Evolutionary conservation across 2,797 vertebrate genomes (phyloP), one percentile per base, ranked within the genome.

Genomic region (Macrochelys suwanniensis): DNA sequence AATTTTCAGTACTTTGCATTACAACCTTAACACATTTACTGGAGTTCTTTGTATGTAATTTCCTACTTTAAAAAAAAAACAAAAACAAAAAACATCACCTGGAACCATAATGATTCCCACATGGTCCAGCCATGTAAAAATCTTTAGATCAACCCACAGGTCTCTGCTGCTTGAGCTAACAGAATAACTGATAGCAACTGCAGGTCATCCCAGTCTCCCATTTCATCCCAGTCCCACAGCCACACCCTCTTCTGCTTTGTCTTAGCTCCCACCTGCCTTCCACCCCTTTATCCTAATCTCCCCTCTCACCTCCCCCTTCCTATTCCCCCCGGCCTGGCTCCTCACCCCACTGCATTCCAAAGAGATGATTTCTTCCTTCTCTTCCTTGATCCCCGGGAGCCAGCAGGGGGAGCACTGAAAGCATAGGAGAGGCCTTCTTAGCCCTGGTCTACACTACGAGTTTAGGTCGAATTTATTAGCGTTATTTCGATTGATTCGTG

Each of bases 91-190:
- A 65, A 65, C 33, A 33, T 89, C 54, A 10, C 5, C 16, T 10
- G 13, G 31, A 31, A 45, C 53, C 31, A 5, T 31, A 68, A 53
- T 2, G 11, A 74, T 28, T 42, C 11, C 74, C 54, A 1, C 0
- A 0, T 42, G 85, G 26, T 47, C 65, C 79, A 17, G 11, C 13
- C 57, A 49, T 50, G 26, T 81, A 49, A 59, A 45, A 82, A 87
- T 4, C 51, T 82, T 51, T 61, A 7, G 3, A 0, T 0, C 25
- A 9, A 4, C 12, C 15, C 56, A 59, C 7, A 42, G 57, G 61
- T 8, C 57, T 47, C 17, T 50, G 33, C 5, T 49, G 47, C 76
- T n/a, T 37, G 17, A 80, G 45, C 12, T 50, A 51, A 28, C 26
- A 71, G 61, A 78, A 28, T 53, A 50, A 74, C 61, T 33, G 16